These are phyloP conservation scores for Mugil cephalus DNA, from an alignment of 2,113 vertebrate species.

Conservation along the genomic window DNA sequence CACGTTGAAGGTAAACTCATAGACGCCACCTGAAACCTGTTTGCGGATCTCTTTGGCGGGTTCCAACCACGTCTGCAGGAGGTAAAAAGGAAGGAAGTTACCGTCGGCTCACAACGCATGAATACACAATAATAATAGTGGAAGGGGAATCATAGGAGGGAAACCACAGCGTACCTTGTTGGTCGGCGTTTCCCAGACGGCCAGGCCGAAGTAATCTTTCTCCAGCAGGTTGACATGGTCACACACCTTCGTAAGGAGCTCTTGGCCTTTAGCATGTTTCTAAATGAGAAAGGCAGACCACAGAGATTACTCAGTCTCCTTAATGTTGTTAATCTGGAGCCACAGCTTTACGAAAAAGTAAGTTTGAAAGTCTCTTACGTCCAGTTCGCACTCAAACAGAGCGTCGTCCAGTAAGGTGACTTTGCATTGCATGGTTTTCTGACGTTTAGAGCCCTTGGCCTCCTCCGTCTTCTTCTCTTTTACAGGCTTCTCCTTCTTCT, in stretches of 20 bases:
- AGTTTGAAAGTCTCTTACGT: slow-evolving; percentile 85
- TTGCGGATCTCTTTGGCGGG: slow-evolving; percentile 94
- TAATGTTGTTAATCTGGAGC: neutral
- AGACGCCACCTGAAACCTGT: slow-evolving; percentile 91
- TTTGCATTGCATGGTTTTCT: slow-evolving; percentile 92
- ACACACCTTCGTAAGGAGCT: slow-evolving; percentile 92
- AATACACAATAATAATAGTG: neutral
- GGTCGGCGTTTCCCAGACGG: slow-evolving; percentile 87
- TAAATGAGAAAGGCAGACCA: slow-evolving; percentile 67
- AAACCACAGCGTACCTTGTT: slow-evolving; percentile 83
- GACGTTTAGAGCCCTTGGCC: slow-evolving; percentile 86
- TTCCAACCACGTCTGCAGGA: slow-evolving; percentile 92
- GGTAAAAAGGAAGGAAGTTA: neutral
- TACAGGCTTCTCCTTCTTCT: slow-evolving; percentile 48
- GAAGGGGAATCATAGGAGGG: neutral
- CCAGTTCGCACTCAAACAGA: slow-evolving; percentile 90
- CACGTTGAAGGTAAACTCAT: slow-evolving; percentile 93
- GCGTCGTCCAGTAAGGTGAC: slow-evolving; percentile 92
- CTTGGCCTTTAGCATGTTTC: slow-evolving; percentile 97
- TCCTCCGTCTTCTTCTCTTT: slow-evolving; percentile 81
- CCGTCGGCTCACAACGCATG: neutral
- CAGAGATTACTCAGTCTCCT: neutral
- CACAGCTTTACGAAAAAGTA: neutral
- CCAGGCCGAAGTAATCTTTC: slow-evolving; percentile 95
- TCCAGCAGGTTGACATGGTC: slow-evolving; percentile 96